A percentile compares a stretch with the other conserved stretches of the same genome.
phyloP scores from a whole-genome alignment of 2,113 vertebrate species.

The Sclerurus mexicanus region DNA sequence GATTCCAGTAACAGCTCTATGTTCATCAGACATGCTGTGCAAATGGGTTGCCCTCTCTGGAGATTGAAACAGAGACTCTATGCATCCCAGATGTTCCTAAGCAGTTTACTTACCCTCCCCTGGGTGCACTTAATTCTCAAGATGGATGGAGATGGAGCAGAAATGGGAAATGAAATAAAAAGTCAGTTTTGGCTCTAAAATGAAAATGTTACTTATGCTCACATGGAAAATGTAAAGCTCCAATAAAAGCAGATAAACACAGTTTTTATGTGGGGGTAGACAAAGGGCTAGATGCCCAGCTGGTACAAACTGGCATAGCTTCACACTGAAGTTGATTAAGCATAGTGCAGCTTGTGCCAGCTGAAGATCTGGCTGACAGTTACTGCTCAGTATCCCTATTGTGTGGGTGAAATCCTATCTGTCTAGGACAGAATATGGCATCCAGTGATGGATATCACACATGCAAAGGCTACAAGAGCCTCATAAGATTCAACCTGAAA shows the following conservation, averaged over 20 bases:
- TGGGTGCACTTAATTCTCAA: conserved; percentile 5
- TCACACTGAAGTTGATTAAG: conserved; percentile 57
- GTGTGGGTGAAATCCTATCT: conserved; percentile 14
- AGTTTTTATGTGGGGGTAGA: conserved; percentile 48
- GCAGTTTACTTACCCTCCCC: conserved; percentile 1
- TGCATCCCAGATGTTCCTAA: conserved; percentile 27
- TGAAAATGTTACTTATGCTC: conserved; percentile 19
- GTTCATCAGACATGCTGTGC: not conserved
- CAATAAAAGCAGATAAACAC: conserved; percentile 48
- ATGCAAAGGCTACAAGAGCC: not conserved
- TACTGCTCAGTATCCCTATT: conserved; percentile 13
- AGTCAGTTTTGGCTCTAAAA: not conserved
- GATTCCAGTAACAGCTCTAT: not conserved
- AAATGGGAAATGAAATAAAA: conserved; percentile 33
- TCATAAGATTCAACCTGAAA: not conserved
- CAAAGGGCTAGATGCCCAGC: conserved; percentile 57
- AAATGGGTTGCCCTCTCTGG: conserved; percentile 7
- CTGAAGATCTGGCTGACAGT: conserved; percentile 39
- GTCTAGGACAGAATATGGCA: not conserved
- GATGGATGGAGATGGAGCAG: not conserved
- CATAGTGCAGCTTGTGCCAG: conserved; percentile 26
- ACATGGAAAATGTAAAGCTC: conserved; percentile 32
- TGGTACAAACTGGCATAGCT: conserved; percentile 57
- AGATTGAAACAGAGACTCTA: not conserved
- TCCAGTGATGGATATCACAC: not conserved